A percentile compares a stretch with the other conserved stretches of the same genome.
Evolutionary conservation across 2,113 vertebrate genomes (phyloP).

Genomic region (Megaptera novaeangliae): DNA sequence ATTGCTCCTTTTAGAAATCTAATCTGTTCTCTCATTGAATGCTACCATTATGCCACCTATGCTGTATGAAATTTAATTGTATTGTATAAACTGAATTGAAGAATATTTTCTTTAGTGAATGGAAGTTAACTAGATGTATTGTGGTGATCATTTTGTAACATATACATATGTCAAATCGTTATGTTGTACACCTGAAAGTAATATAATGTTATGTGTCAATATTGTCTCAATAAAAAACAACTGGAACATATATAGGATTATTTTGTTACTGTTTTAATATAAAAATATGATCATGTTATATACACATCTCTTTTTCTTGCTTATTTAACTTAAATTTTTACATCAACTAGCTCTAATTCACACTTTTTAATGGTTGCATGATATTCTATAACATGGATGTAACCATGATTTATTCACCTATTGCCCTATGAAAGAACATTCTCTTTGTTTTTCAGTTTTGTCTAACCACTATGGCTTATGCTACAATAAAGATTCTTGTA

Average conservation of each 20-base stretch:
- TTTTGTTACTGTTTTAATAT: background rate
- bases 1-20: background rate
- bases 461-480: background rate
- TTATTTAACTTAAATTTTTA: background rate
- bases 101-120: background rate
- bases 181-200: background rate
- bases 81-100: background rate
- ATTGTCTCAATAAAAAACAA: background rate
- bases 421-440: background rate
- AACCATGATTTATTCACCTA: background rate
- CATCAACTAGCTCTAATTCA: background rate
- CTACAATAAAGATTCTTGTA: background rate
- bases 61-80: background rate
- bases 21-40: background rate
- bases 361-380: background rate
- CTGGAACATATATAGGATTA: background rate
- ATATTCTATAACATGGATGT: background rate
- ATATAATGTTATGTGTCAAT: background rate
- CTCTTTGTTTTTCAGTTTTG: background rate
- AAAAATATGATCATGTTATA: background rate
- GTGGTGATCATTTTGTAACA: background rate
- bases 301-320: background rate
- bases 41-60: background rate
- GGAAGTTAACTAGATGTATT: background rate
- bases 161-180: background rate